Base-by-base conservation (phyloP, 2,888 invertebrate genomes). In the Caenorhabditis zanzibari region DNA sequence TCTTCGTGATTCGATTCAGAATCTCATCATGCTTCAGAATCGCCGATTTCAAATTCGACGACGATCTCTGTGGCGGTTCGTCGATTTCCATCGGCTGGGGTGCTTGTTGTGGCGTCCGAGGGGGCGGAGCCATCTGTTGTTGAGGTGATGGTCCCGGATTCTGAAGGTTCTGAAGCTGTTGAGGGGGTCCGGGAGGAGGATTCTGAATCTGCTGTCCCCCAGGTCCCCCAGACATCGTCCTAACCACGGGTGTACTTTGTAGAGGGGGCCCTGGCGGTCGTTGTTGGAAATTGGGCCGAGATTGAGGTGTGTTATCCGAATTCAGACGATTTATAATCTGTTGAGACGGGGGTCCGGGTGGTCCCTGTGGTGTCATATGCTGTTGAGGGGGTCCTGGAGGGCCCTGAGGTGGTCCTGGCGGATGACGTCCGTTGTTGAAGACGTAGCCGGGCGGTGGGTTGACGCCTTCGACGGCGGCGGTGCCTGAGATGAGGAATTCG, bases 401-500 rank as follows among this genome's bases (percentile, higher is more conserved):
- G n/a, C n/a, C n/a, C n/a, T n/a, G n/a, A n/a, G n/a, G n/a, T n/a
- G n/a, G n/a, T 44, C 28, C n/a, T 35, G 24, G 74, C 22, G 75
- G 77, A 19, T 26, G 41, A 4, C 77, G 52, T 24, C 54, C 71
- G 44, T 69, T 80, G 54, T 59, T 76, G 63, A 81, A 80, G 3
- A 82, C 74, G 28, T 64, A 80, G 9, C 85, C 84, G 2, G 84
- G 80, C 1, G 88, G 95, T n/a, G 84, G 95, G 91, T 54, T 19
- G 3, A 98, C 97, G 16, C 98, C 98, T 89, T 98, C 97, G 91
- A 98, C 98, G 38, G 95, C 95, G 92, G 97, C 94, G 38, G 82
- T 87, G 16, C 86, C 86, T 86, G n/a, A n/a, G n/a, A n/a, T n/a
- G n/a, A n/a, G n/a, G n/a, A n/a, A n/a, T n/a, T n/a, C n/a, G n/a